Conservation (phyloP, 2,113 vertebrate species). For the Grammomys dolichurus region DNA sequence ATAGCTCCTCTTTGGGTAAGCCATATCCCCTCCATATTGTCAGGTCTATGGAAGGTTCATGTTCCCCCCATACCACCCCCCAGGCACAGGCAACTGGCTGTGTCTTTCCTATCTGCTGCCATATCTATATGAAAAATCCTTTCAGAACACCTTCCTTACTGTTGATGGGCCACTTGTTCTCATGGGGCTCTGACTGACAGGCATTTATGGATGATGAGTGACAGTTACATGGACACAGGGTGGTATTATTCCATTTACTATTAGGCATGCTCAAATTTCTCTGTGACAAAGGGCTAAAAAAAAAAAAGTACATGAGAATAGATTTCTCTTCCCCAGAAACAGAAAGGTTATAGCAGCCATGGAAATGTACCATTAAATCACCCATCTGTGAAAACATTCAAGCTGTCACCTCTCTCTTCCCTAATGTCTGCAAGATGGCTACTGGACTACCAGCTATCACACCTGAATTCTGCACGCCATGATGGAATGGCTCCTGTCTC, state of each 20-base stretch:
- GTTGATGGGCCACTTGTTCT: neutral
- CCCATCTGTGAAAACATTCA: neutral
- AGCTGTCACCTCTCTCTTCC: neutral
- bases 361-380: neutral
- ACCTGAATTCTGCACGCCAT: neutral
- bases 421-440: neutral
- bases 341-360: neutral
- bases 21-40: no score
- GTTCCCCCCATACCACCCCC: neutral
- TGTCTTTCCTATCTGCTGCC: neutral
- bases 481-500: neutral
- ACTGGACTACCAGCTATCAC: neutral
- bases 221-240: neutral
- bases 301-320: neutral
- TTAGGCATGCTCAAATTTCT: neutral
- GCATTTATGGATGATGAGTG: neutral
- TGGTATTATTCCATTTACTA: neutral
- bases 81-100: neutral
- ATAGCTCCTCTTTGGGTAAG: neutral
- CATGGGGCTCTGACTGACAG: neutral
- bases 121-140: neutral
- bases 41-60: neutral
- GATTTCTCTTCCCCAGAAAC: neutral
- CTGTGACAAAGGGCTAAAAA: neutral
- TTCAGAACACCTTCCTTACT: neutral